Evolutionary conservation across 2,888 invertebrate genomes (phyloP).

Genomic region (Anarsia innoxiella): DNA sequence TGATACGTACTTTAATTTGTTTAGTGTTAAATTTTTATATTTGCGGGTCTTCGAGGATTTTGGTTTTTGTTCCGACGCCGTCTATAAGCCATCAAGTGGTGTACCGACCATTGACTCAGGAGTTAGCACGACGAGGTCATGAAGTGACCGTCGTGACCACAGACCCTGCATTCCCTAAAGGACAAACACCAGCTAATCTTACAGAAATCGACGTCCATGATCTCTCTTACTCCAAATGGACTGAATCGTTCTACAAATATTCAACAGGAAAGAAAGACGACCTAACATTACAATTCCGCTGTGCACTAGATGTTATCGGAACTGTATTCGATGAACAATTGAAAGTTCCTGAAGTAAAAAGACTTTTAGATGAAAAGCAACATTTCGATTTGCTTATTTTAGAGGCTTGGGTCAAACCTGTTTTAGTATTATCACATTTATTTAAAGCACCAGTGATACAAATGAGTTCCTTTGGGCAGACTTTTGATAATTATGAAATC

Average conservation of each 20-base stretch:
- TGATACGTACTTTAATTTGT: no score
- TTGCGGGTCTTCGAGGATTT: no score
- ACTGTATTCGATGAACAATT: background rate
- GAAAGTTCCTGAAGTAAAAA: background rate
- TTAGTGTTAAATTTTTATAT: no score
- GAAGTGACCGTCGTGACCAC: conserved; percentile 46
- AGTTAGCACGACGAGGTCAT: conserved; percentile 47
- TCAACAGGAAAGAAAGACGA: conserved; percentile 17
- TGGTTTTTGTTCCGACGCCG: conserved; percentile 36
- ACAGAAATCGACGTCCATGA: conserved; percentile 46
- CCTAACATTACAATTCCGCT: conserved; percentile 16
- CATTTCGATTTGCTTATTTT: conserved; percentile 30
- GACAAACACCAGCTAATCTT: conserved; percentile 30
- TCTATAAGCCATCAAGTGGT: conserved; percentile 46
- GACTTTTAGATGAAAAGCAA: background rate
- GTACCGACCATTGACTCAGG: conserved; percentile 35
- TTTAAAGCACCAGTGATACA: conserved; percentile 37
- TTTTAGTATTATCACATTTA: conserved; percentile 25
- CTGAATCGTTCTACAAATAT: background rate
- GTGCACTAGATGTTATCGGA: background rate
- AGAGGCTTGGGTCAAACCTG: conserved; percentile 26
- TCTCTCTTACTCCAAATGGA: conserved; percentile 22
- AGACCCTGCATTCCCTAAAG: conserved; percentile 31
- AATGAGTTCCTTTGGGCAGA: conserved; percentile 32
- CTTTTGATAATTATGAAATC: conserved; percentile 18